Evolutionary conservation across 2,888 invertebrate genomes (phyloP).

Genomic region (Gymnosoma rotundatum): DNA sequence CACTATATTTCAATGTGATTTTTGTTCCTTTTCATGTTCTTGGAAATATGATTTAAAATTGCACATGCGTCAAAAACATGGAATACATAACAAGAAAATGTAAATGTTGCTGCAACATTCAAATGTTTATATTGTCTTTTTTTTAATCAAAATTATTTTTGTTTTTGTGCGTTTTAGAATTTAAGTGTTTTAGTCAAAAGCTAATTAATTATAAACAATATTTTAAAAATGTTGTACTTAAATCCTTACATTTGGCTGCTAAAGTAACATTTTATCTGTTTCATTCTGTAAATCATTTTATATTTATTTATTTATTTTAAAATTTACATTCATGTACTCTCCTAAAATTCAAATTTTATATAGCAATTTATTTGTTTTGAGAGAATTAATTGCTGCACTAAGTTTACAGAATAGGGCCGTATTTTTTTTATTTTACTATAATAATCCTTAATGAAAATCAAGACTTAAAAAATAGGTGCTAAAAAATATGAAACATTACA

Average conservation of each 20-base stretch:
- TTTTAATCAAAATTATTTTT: not conserved
- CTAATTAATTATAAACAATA: too few relatives aligned
- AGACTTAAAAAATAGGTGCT: slow-evolving; percentile 54
- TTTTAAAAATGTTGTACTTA: too few relatives aligned
- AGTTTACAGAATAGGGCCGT: slow-evolving; percentile 12
- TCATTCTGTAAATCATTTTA: not conserved
- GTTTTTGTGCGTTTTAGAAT: not conserved
- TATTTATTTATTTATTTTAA: too few relatives aligned
- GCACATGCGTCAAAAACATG: slow-evolving; percentile 82
- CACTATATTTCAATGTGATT: slow-evolving; percentile 80
- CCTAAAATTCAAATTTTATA: too few relatives aligned
- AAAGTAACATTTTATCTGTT: not conserved
- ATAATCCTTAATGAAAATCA: slow-evolving; percentile 27
- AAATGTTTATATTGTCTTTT: not conserved
- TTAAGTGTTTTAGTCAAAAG: too few relatives aligned
- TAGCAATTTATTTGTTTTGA: too few relatives aligned
- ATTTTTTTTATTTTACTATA: not conserved
- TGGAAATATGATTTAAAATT: slow-evolving; percentile 82
- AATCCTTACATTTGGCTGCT: not conserved
- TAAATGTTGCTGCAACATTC: slow-evolving; percentile 74
- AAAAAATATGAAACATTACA: slow-evolving; percentile 2
- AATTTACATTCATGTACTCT: too few relatives aligned
- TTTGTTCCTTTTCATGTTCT: slow-evolving; percentile 81
- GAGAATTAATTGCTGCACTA: too few relatives aligned
- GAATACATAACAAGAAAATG: slow-evolving; percentile 82